These are phyloP conservation scores for Drosophila guanche DNA, from an alignment of 1,140 invertebrate species.

Conservation along the genomic window DNA sequence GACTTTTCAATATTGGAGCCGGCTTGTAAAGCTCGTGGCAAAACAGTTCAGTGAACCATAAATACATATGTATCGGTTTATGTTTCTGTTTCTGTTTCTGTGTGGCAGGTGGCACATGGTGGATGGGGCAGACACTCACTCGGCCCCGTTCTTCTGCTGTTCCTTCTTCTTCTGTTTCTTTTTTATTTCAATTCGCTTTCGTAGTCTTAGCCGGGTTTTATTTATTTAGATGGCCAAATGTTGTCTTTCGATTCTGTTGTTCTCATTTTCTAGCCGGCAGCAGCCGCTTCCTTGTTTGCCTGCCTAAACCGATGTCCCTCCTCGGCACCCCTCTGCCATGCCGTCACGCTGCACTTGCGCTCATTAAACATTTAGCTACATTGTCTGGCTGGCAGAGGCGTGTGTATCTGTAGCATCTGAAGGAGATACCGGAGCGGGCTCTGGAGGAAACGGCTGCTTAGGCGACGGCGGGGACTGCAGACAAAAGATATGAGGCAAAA, in stretches of 20 bases:
- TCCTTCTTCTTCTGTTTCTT: too few relatives aligned
- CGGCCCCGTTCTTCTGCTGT: constrained; percentile 35
- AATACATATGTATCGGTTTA: constrained; percentile 17
- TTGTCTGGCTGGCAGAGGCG: constrained; percentile 53
- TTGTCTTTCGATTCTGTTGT: constrained; percentile 65
- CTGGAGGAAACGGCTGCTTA: constrained; percentile 21
- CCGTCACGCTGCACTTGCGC: constrained; percentile 55
- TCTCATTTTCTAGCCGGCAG: constrained; percentile 46
- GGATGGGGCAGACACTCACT: constrained; percentile 48
- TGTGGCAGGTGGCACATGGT: constrained; percentile 13
- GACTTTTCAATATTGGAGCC: too few relatives aligned
- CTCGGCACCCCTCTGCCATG: not conserved
- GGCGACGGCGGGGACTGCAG: constrained; percentile 24
- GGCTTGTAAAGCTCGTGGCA: constrained; percentile 1
- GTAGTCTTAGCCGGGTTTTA: constrained; percentile 53
- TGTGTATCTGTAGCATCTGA: constrained; percentile 13
- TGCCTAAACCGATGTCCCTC: not conserved
- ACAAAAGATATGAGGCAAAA: constrained; percentile 70
- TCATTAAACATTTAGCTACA: constrained; percentile 76
- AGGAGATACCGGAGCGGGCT: constrained; percentile 1
- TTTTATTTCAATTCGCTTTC: constrained; percentile 66
- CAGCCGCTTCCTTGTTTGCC: constrained; percentile 33
- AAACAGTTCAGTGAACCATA: constrained; percentile 49
- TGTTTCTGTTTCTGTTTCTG: not conserved
- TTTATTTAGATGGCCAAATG: constrained; percentile 74